Evolutionary conservation across 2,113 vertebrate genomes (phyloP).

Genomic region (Symphodus melops): DNA sequence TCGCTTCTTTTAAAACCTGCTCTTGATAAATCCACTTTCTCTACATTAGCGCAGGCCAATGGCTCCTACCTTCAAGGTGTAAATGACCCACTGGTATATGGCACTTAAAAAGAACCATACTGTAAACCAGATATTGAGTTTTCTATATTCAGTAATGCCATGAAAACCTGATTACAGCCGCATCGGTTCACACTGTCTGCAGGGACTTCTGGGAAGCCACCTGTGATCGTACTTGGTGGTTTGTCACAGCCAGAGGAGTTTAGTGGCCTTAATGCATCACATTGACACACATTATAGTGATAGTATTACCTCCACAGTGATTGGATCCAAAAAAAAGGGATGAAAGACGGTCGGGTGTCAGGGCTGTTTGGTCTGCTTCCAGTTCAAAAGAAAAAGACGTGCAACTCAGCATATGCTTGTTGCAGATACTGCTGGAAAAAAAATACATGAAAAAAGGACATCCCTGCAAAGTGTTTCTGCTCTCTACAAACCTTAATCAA

Average conservation of each 20-base stretch:
- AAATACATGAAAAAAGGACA: not conserved
- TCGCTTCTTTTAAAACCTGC: conserved; percentile 10
- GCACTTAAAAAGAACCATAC: conserved; percentile 51
- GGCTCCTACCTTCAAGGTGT: conserved; percentile 51
- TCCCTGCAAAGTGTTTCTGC: no score
- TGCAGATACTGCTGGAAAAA: not conserved
- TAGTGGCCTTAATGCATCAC: conserved; percentile 12
- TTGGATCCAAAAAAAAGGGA: conserved; percentile 32
- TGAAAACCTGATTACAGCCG: conserved; percentile 60
- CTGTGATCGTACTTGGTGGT: conserved; percentile 41
- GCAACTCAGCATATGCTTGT: not conserved
- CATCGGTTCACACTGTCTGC: conserved; percentile 32
- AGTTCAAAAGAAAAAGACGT: no score
- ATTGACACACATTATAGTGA: conserved; percentile 35
- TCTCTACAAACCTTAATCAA: no score
- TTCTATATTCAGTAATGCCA: conserved; percentile 60
- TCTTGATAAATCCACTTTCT: conserved; percentile 73
- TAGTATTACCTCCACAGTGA: conserved; percentile 19
- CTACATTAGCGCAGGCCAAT: conserved; percentile 72
- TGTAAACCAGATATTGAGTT: conserved; percentile 47
- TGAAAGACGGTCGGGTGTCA: conserved; percentile 20
- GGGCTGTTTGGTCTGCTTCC: not conserved
- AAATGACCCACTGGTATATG: conserved; percentile 53
- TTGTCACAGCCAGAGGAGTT: conserved; percentile 26
- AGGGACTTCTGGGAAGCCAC: conserved; percentile 23